These are phyloP conservation scores for Taeniopygia guttata DNA, from an alignment of 2,797 vertebrate species.

Conservation along the genomic window DNA sequence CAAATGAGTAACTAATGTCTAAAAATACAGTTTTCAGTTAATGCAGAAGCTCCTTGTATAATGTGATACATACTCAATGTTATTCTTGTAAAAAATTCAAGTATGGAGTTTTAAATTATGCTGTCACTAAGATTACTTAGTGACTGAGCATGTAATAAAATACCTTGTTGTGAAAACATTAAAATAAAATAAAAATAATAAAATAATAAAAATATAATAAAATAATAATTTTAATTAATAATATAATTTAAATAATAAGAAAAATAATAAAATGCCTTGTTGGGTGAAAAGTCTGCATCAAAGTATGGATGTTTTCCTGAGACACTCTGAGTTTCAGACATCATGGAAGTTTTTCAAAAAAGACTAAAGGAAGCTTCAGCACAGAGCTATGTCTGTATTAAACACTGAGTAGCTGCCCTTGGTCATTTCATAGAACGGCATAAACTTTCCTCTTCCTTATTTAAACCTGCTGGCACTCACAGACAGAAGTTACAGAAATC, in stretches of 20 bases:
- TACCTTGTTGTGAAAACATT: background rate
- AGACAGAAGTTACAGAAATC: background rate
- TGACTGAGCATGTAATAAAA: background rate
- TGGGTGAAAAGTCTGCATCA: background rate
- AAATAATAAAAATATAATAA: background rate
- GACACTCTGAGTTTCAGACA: background rate
- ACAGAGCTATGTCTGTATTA: background rate
- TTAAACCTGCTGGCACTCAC: background rate
- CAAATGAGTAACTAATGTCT: background rate
- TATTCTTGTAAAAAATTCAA: background rate
- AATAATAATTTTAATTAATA: background rate
- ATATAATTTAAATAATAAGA: background rate
- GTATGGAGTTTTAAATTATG: background rate
- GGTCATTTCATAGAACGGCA: rapidly evolving
- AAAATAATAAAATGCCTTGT: background rate
- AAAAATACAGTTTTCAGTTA: background rate
- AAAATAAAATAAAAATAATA: background rate
- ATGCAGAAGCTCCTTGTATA: background rate
- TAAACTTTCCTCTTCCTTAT: background rate
- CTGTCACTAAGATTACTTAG: background rate
- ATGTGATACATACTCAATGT: background rate
- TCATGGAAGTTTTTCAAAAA: rapidly evolving
- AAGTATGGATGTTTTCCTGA: background rate
- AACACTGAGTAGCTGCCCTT: background rate
- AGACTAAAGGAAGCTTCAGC: background rate